phyloP scores from a whole-genome alignment of 1,140 invertebrate genomes.

The Diprion similis region DNA sequence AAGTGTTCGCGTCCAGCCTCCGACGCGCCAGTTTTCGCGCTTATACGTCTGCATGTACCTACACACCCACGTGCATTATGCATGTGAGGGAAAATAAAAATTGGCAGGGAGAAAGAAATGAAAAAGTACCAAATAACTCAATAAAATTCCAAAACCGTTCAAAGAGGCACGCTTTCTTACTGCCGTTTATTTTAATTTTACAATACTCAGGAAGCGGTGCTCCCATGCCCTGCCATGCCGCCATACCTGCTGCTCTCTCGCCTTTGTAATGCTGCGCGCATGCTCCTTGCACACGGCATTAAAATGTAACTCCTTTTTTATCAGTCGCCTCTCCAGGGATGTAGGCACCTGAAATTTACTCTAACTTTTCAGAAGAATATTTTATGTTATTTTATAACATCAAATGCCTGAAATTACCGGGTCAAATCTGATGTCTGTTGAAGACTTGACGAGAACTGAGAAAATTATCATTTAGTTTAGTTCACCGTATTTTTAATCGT shows the following conservation, averaged over 20 bases:
- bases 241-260: conserved; percentile 27
- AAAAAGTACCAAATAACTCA: conserved; percentile 45
- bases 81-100: neutral
- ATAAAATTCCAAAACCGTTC: conserved; percentile 47
- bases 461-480: too few species aligned
- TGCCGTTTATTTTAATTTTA: conserved; percentile 60
- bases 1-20: too few species aligned
- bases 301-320: conserved; percentile 3
- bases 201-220: conserved; percentile 31
- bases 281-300: neutral
- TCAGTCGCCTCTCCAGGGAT: neutral
- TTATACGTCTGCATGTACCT: too few species aligned
- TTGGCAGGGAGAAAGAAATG: neutral
- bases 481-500: too few species aligned
- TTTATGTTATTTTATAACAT: too few species aligned
- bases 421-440: too few species aligned
- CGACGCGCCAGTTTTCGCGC: conserved; percentile 14
- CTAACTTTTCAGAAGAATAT: too few species aligned
- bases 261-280: neutral
- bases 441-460: too few species aligned
- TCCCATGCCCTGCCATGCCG: conserved; percentile 28
- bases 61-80: conserved; percentile 20
- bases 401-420: too few species aligned
- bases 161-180: conserved; percentile 47
- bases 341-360: neutral